These are phyloP conservation scores for Podilymbus podiceps DNA, from an alignment of 2,113 vertebrate species.

Conservation along the genomic window DNA sequence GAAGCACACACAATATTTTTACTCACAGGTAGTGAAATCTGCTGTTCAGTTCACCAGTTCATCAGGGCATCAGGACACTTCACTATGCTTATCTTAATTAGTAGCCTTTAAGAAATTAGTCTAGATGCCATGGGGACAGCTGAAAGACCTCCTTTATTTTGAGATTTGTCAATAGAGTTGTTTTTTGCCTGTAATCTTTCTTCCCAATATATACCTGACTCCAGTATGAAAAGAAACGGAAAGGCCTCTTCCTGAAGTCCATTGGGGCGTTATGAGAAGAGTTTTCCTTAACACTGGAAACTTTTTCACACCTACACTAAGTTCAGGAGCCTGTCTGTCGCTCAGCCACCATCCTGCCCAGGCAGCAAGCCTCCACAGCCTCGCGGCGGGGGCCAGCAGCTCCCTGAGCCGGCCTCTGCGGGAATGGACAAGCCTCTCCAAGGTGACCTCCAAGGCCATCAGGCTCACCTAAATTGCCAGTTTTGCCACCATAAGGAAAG, in stretches of 20 bases:
- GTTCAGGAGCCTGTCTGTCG: neutral
- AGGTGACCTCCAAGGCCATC: neutral
- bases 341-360: neutral
- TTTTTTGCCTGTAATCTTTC: neutral
- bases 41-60: neutral
- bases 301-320: neutral
- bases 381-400: rapidly evolving
- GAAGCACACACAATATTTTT: neutral
- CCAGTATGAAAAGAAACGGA: neutral
- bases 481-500: neutral
- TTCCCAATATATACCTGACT: neutral
- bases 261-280: neutral
- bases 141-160: neutral
- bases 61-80: neutral
- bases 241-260: neutral
- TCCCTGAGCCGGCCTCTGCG: neutral
- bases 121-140: neutral
- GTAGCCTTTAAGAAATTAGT: neutral
- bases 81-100: neutral
- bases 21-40: neutral
- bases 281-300: neutral
- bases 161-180: neutral
- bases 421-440: neutral
- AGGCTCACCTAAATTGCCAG: neutral
- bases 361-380: rapidly evolving